Base-by-base conservation (phyloP, 2,113 vertebrate genomes). In the Electrona antarctica region DNA sequence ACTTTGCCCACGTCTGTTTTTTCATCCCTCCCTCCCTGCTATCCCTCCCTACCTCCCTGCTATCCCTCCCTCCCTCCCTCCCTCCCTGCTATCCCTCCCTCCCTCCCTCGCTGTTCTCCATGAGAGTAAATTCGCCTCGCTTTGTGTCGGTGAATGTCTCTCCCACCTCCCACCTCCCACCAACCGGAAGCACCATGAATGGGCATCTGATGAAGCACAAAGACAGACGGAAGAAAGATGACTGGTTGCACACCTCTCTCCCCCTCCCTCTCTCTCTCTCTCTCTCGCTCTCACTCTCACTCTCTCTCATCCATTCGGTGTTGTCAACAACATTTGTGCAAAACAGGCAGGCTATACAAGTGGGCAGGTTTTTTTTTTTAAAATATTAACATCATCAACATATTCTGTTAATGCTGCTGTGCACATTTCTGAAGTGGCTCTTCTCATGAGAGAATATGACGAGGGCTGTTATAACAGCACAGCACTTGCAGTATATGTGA, bases 111-210 rank as follows among this genome's bases (percentile, higher is more conserved):
- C 33, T 13, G 66, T 49, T 69, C 73, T 75, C 46, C 83, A 59
- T 76, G 79, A 82, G 71, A 81, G 79, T 74, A 80, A 73, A 88
- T 86, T 90, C 85, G 72, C 79, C 78, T 70, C 5, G 77, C 85
- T 84, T 86, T 90, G 85, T 88, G 65, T 54, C 54, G 58, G 81
- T 64, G 80, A 66, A 57, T 65, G 60, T 79, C 60, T 85, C 80
- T 73, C 69, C 73, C 65, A 6, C 80, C 80, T 73, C 69, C 73
- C 65, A 6, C 80, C 80, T 71, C 56, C 63, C 14, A 65, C 69
- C 77, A 79, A 80, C 86, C 88, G 91, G 91, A 92, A 92, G 86
- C 82, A 78, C 89, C 85, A 79, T 88, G 79, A 90, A 92, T 90
- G 88, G 85, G 72, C 78, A 83, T 83, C 2, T 68, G 74, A 86